Percentiles rank a stretch among this genome's conserved stretches.
phyloP scores from a whole-genome alignment of 2,797 vertebrate species.

The Iguana delicatissima region DNA sequence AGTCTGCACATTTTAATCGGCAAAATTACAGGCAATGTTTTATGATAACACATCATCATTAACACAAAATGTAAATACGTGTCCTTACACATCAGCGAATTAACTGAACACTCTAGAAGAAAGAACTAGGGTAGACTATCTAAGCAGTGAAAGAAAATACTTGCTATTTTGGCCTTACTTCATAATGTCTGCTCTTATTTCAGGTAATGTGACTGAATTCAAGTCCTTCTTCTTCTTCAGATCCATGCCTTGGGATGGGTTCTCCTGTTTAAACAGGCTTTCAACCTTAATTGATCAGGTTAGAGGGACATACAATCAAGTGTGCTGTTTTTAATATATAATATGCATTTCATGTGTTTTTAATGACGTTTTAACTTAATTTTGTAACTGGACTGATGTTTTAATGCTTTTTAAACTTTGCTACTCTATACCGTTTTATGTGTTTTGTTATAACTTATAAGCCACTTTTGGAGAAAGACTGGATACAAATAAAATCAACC shows the following conservation, averaged over 20 bases:
- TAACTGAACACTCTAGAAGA: background rate
- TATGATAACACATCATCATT: slow-evolving; percentile 15
- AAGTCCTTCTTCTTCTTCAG: background rate
- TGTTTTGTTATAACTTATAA: no score
- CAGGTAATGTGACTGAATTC: background rate
- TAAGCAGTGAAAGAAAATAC: background rate
- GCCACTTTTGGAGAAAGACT: no score
- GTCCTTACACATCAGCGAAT: background rate
- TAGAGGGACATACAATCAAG: no score
- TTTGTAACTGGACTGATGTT: no score
- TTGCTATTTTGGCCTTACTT: background rate
- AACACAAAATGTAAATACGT: slow-evolving; percentile 20
- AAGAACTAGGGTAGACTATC: background rate
- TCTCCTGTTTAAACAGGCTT: no score
- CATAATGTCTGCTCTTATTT: background rate
- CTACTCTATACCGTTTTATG: no score
- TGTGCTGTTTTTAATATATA: no score
- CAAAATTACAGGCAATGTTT: slow-evolving; percentile 22
- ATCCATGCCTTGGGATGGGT: background rate
- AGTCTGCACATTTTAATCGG: background rate
- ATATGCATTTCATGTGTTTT: no score
- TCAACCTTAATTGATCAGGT: no score
- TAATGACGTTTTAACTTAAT: no score
- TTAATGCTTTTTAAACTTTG: no score
- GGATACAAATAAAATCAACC: no score